Conservation (phyloP, 2,113 vertebrate species). For the Thinocorus orbignyianus region DNA sequence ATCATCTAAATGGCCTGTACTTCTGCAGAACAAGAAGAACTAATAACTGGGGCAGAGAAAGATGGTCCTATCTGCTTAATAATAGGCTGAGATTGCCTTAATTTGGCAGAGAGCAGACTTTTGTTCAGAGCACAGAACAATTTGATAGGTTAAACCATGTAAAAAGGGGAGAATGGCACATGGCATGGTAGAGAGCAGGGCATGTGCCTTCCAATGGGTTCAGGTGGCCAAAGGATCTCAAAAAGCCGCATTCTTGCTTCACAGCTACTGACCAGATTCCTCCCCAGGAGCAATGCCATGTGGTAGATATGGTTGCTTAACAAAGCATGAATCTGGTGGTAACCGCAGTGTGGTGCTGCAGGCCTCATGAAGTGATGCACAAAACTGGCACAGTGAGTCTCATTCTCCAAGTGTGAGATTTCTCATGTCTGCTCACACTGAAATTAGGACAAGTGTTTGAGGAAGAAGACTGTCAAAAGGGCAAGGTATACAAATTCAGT, state of each 20-base stretch:
- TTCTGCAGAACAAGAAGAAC: not conserved
- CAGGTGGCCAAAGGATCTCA: not conserved
- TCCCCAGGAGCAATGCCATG: not conserved
- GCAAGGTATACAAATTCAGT: not conserved
- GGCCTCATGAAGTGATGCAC: not conserved
- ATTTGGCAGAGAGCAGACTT: not conserved
- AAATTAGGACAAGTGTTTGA: not conserved
- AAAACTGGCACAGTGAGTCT: not conserved
- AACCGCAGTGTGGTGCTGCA: too few relatives aligned
- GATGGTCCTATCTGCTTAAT: not conserved
- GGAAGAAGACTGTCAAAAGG: not conserved
- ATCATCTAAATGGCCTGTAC: not conserved
- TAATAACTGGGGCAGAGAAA: not conserved
- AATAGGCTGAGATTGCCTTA: not conserved
- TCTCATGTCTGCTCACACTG: not conserved
- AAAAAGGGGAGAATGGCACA: not conserved
- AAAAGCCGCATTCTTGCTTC: not conserved
- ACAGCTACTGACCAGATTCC: too few relatives aligned
- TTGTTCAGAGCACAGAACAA: not conserved
- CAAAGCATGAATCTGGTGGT: not conserved
- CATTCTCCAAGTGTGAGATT: not conserved
- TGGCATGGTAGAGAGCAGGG: not conserved
- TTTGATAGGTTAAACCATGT: not conserved
- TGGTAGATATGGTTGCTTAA: not conserved
- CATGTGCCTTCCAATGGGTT: not conserved